Conservation (phyloP, 2,797 vertebrate genomes). For the Sebastes taczanowskii region DNA sequence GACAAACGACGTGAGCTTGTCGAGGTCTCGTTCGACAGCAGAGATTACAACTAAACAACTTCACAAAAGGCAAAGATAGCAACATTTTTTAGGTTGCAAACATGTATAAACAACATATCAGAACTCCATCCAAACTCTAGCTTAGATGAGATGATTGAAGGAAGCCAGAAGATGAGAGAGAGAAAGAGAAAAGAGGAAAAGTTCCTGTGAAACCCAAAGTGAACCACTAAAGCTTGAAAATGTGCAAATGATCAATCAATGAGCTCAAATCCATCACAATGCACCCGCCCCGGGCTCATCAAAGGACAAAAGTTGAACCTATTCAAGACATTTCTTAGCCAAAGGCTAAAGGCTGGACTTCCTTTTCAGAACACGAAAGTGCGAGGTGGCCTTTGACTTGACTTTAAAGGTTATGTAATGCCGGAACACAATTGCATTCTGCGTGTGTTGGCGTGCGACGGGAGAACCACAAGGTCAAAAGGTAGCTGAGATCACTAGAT, state of each 20-base stretch:
- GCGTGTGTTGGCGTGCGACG: neutral
- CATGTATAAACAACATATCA: neutral
- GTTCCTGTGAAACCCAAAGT: neutral
- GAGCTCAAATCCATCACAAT: conserved; percentile 9
- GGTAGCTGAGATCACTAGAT: neutral
- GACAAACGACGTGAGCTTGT: too few species aligned
- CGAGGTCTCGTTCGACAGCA: too few species aligned
- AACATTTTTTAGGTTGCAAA: neutral
- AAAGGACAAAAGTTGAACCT: neutral
- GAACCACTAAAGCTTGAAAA: conserved; percentile 7
- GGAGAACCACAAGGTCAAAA: neutral
- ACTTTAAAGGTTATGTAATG: neutral
- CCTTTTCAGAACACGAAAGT: neutral
- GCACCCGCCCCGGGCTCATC: neutral
- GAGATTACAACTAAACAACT: neutral
- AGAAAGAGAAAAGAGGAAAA: neutral
- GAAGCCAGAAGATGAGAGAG: neutral
- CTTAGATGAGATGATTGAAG: too few species aligned
- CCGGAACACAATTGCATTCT: neutral
- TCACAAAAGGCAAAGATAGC: neutral
- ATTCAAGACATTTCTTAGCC: conserved; percentile 8
- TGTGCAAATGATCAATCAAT: conserved; percentile 18
- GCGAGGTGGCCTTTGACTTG: neutral
- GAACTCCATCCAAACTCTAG: too few species aligned
- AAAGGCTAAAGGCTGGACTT: conserved; percentile 15